These are phyloP conservation scores for Eonycteris spelaea DNA, from an alignment of 2,113 vertebrate genomes.

Conservation along the genomic window DNA sequence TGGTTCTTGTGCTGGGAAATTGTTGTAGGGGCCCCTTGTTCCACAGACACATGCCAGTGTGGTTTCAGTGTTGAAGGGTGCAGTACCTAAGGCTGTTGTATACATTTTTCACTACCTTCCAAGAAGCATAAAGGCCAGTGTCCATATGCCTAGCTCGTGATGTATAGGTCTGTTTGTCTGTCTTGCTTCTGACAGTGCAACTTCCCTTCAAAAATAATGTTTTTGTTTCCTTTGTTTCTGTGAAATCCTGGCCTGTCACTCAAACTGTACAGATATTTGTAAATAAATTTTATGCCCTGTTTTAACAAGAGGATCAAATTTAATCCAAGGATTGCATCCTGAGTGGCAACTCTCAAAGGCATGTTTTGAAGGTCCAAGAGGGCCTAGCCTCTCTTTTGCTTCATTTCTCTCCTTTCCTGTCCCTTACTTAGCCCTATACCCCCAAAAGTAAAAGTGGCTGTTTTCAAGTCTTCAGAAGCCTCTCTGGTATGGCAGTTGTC, in stretches of 20 bases:
- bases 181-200: slow-evolving; percentile 42
- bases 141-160: not conserved
- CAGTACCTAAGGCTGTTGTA: not conserved
- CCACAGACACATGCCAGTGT: not conserved
- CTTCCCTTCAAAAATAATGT: slow-evolving; percentile 66
- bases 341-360: not conserved
- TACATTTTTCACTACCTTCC: slow-evolving; percentile 52
- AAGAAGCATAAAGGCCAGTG: slow-evolving; percentile 36
- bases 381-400: not conserved
- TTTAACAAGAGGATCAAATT: slow-evolving; percentile 80
- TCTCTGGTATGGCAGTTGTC: not conserved
- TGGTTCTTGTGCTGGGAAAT: not conserved
- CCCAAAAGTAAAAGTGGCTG: not conserved
- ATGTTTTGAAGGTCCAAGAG: not conserved
- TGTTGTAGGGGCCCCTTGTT: not conserved
- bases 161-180: slow-evolving; percentile 20
- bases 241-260: slow-evolving; percentile 83
- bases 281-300: slow-evolving; percentile 86
- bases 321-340: slow-evolving; percentile 71
- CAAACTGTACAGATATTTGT: slow-evolving; percentile 84
- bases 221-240: slow-evolving; percentile 81
- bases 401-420: not conserved
- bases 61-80: not conserved
- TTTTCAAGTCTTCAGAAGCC: not conserved
- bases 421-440: not conserved